phyloP scores from a whole-genome alignment of 2,888 invertebrate species.

The Antitype chi region DNA sequence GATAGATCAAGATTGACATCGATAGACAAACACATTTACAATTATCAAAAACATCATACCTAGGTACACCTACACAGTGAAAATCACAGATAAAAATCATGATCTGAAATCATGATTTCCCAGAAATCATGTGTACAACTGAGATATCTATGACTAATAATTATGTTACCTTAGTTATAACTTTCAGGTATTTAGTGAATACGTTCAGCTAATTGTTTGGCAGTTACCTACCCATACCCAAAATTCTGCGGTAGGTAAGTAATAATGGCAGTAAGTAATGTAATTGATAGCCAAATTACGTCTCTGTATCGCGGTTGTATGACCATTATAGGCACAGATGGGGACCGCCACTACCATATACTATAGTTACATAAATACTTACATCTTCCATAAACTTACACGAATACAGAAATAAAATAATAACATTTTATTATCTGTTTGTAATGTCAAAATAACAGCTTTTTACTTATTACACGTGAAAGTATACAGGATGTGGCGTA shows the following conservation, averaged over 20 bases:
- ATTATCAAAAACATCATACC: no score
- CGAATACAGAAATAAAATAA: no score
- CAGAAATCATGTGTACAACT: not conserved
- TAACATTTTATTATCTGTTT: no score
- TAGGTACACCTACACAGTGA: no score
- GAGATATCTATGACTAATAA: not conserved
- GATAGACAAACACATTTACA: no score
- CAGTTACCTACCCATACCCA: not conserved
- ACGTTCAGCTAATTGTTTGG: conserved; percentile 9
- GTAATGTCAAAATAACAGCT: no score
- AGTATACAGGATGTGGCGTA: no score
- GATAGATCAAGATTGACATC: not conserved
- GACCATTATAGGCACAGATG: conserved; percentile 14
- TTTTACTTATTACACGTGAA: no score
- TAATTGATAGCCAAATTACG: conserved; percentile 18
- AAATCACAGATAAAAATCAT: no score
- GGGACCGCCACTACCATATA: not conserved
- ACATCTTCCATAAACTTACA: no score
- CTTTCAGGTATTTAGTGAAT: not conserved
- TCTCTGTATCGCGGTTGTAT: not conserved
- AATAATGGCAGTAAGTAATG: not conserved
- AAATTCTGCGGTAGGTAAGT: not conserved
- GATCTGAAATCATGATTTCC: no score
- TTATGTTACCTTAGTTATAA: not conserved
- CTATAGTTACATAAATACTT: conserved; percentile 4